Conservation (phyloP, 2,888 invertebrate species). For the Liodrosophila aerea region DNA sequence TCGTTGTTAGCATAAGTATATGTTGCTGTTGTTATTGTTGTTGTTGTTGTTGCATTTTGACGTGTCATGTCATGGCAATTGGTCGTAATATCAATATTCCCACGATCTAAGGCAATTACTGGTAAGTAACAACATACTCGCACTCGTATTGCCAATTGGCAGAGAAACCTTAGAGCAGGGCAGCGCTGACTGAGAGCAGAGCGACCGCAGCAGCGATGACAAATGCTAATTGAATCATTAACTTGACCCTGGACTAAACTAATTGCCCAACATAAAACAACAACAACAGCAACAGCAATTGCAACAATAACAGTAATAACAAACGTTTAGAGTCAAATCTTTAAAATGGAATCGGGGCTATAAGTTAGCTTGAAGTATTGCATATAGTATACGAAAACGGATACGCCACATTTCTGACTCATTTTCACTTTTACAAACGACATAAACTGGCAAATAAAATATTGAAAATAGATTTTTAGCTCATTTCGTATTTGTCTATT, state of each 20-base stretch:
- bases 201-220: constrained; percentile 50
- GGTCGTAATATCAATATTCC: constrained; percentile 62
- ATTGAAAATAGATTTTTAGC: too few species aligned
- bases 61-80: not conserved
- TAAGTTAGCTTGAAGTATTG: too few species aligned
- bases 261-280: constrained; percentile 67
- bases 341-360: not conserved
- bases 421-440: too few species aligned
- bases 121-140: too few species aligned
- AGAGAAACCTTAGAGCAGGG: not conserved
- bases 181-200: not conserved
- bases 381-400: too few species aligned
- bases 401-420: too few species aligned
- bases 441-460: too few species aligned
- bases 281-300: constrained; percentile 29
- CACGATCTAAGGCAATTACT: constrained; percentile 69
- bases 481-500: too few species aligned
- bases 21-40: constrained; percentile 3
- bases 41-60: not conserved
- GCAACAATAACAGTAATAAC: constrained; percentile 16
- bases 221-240: constrained; percentile 74
- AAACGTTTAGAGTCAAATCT: too few species aligned
- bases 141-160: constrained; percentile 18
- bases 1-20: too few species aligned
- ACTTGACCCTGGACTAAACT: constrained; percentile 64